Conservation (phyloP, 2,797 vertebrate genomes). For the Chaunax sp. region DNA sequence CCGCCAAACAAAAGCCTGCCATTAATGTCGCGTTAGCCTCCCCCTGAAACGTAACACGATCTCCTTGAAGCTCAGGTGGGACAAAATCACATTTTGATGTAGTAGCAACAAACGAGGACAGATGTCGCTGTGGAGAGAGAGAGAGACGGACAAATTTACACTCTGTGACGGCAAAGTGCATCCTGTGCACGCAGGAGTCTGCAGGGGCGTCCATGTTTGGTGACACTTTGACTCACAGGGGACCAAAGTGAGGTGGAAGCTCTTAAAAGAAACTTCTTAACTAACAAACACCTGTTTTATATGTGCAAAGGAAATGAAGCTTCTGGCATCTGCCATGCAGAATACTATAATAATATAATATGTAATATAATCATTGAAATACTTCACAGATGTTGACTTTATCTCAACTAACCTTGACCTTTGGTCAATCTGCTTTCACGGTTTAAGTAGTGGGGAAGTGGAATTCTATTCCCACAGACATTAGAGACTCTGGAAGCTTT, state of each 20-base stretch:
- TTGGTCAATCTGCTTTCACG: too few relatives aligned
- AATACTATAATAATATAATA: too few relatives aligned
- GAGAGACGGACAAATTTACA: conserved; percentile 7
- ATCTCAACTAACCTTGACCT: too few relatives aligned
- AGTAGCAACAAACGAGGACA: conserved; percentile 65
- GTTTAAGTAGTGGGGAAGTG: too few relatives aligned
- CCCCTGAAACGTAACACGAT: conserved; percentile 64
- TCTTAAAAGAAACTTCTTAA: conserved; percentile 11
- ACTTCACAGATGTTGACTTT: too few relatives aligned
- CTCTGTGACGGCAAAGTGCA: conserved; percentile 45
- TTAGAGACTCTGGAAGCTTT: too few relatives aligned
- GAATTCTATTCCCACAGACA: too few relatives aligned
- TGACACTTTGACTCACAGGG: conserved; percentile 39
- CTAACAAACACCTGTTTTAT: conserved; percentile 1
- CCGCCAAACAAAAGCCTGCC: conserved; percentile 64
- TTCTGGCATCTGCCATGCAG: too few relatives aligned
- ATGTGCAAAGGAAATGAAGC: conserved; percentile 11
- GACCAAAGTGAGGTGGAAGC: conserved; percentile 6
- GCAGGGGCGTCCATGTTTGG: conserved; percentile 29
- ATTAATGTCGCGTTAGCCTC: conserved; percentile 54
- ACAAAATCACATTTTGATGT: conserved; percentile 69
- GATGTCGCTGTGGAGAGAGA: conserved; percentile 6
- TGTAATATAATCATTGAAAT: too few relatives aligned
- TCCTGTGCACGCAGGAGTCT: conserved; percentile 23
- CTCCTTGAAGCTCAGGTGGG: conserved; percentile 75